phyloP scores from a whole-genome alignment of 2,113 vertebrate species.

The Daubentonia madagascariensis region DNA sequence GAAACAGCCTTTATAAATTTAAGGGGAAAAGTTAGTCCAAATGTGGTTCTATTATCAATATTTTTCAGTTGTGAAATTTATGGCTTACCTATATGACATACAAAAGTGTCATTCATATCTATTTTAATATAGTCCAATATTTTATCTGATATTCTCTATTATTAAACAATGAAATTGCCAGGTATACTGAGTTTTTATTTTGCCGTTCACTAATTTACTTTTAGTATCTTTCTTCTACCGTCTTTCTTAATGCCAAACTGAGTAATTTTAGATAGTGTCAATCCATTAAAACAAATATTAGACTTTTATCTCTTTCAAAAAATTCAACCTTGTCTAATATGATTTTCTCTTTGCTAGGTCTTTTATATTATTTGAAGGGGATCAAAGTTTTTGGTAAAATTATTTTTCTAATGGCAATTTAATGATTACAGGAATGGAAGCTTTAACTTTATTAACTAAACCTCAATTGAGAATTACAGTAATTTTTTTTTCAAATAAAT shows the following conservation, averaged over 20 bases:
- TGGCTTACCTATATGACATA: neutral
- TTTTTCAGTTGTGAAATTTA: slow-evolving; percentile 38
- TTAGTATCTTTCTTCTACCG: slow-evolving; percentile 1
- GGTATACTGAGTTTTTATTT: neutral
- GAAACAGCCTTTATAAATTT: slow-evolving; percentile 27
- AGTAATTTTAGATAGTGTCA: slow-evolving; percentile 20
- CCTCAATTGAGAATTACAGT: slow-evolving; percentile 24
- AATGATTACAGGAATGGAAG: slow-evolving; percentile 41
- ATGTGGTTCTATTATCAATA: neutral
- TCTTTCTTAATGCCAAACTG: slow-evolving; percentile 16
- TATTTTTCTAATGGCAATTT: slow-evolving; percentile 66
- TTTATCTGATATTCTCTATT: neutral
- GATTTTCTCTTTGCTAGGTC: slow-evolving; percentile 38
- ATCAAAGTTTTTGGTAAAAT: slow-evolving; percentile 30
- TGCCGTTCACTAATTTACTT: slow-evolving; percentile 19
- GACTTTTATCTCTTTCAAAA: slow-evolving; percentile 31
- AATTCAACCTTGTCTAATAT: neutral
- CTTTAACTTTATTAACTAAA: slow-evolving; percentile 50
- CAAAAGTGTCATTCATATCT: neutral
- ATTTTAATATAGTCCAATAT: slow-evolving; percentile 36
- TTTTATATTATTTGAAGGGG: slow-evolving; percentile 44
- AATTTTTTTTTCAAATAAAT: slow-evolving; percentile 37
- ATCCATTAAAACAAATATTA: slow-evolving; percentile 7
- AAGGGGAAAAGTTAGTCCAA: neutral
- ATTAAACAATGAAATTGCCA: slow-evolving; percentile 8